Percentiles rank a stretch among this genome's conserved stretches.
phyloP scores from a whole-genome alignment of 2,113 vertebrate genomes.

The Corydoras maculifer region DNA sequence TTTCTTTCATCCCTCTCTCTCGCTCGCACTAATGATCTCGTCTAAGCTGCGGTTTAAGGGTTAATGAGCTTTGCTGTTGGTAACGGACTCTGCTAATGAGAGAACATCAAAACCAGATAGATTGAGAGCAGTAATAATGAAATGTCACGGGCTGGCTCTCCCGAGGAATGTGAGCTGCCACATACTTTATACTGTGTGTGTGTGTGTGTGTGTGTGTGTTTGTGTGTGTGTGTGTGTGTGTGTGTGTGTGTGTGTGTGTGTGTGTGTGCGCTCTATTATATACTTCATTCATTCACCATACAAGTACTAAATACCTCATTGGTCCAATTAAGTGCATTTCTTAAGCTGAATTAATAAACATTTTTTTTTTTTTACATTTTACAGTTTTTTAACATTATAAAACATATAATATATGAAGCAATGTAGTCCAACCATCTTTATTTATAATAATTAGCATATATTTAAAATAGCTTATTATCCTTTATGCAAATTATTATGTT shows the following conservation, averaged over 20 bases:
- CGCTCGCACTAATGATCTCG: conserved; percentile 28
- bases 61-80: conserved; percentile 42
- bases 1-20: conserved; percentile 24
- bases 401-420: no score
- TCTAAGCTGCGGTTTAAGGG: conserved; percentile 27
- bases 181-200: conserved; percentile 15
- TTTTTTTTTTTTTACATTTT: no score
- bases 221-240: conserved; percentile 5
- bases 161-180: conserved; percentile 19
- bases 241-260: not conserved
- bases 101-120: conserved; percentile 42
- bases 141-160: conserved; percentile 44
- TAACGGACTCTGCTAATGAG: conserved; percentile 43
- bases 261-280: not conserved
- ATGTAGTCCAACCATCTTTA: no score
- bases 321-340: no score
- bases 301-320: no score
- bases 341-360: no score
- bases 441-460: no score
- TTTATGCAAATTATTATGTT: no score
- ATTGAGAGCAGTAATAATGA: conserved; percentile 38
- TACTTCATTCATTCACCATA: not conserved
- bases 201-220: conserved; percentile 22
- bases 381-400: no score
- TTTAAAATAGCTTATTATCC: no score